Conservation (phyloP, 2,888 invertebrate genomes). For the Folsomia manolachei region DNA sequence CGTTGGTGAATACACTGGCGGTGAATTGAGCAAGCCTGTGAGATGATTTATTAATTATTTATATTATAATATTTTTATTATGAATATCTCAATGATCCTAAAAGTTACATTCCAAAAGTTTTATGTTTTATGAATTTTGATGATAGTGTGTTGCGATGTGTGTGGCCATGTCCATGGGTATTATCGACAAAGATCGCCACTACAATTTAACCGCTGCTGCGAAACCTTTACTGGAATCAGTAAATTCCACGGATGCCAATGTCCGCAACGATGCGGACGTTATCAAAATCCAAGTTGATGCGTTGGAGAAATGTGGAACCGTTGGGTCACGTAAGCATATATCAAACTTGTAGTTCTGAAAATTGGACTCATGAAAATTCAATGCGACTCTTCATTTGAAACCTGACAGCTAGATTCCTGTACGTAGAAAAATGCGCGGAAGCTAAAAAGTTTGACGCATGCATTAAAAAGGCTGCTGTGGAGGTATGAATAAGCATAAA, state of each 20-base stretch:
- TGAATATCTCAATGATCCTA: no score
- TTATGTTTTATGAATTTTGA: no score
- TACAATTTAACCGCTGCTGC: not conserved
- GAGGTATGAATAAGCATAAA: no score
- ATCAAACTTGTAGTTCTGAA: not conserved
- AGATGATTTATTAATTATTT: no score
- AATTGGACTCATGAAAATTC: not conserved
- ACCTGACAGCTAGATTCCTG: no score
- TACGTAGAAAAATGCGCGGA: not conserved
- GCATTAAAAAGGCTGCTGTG: not conserved
- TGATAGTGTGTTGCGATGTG: not conserved
- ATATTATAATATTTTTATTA: no score
- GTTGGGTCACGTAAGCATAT: not conserved
- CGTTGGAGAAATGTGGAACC: not conserved
- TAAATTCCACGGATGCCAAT: not conserved
- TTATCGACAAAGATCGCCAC: not conserved
- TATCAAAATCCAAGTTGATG: not conserved
- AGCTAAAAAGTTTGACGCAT: not conserved
- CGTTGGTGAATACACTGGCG: no score
- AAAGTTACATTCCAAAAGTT: no score
- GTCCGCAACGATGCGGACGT: not conserved
- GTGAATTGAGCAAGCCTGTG: no score
- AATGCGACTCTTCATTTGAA: not conserved
- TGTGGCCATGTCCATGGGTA: not conserved
- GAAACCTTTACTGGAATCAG: not conserved